Evolutionary conservation across 2,797 vertebrate species (phyloP), one percentile per base, ranked within the genome.

Genomic region (Argya squamiceps): DNA sequence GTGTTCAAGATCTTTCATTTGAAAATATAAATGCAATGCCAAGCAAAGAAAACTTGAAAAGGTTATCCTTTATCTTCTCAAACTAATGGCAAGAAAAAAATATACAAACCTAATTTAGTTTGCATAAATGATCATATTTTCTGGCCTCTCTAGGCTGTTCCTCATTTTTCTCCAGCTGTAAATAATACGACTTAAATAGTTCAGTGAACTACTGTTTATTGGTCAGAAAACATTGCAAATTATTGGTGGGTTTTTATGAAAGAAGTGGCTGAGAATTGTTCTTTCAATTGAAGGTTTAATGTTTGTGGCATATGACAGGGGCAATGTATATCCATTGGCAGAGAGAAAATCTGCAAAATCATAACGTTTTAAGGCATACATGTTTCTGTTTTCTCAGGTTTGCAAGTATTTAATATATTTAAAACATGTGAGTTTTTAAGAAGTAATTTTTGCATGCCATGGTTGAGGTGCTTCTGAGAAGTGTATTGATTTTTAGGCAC

Each of bases 151-250:
- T 95, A 93, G 80, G 93, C 84, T 95, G 73, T 92, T 95, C 64
- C 85, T 97, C 94, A 95, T 97, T 97, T 97, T 87, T 92, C 93
- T 89, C 89, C 97, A 98, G 96, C 96, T 97, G 95, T 97, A 97
- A 97, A 92, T 97, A 98, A 95, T 96, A 96, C 83, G 73, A 96
- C 74, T 96, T 97, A 96, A 95, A 97, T 96, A 96, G 91, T 58
- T 94, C 92, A 95, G 80, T 95, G 87, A 96, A 97, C 68, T 96
- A 93, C 96, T 97, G 98, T 97, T 97, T 97, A 86, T 83, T 65
- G 88, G 83, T 97, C 95, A 96, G 95, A 97, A 95, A 97, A 88
- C 74, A 96, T 97, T 97, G 79, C 53, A 58, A 96, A 93, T 97
- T 82, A 97, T 94, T 93, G 95, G 97, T 91, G 52, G 15, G 52